Conservation (phyloP, 2,888 invertebrate species). For the Plagodis pulveraria region DNA sequence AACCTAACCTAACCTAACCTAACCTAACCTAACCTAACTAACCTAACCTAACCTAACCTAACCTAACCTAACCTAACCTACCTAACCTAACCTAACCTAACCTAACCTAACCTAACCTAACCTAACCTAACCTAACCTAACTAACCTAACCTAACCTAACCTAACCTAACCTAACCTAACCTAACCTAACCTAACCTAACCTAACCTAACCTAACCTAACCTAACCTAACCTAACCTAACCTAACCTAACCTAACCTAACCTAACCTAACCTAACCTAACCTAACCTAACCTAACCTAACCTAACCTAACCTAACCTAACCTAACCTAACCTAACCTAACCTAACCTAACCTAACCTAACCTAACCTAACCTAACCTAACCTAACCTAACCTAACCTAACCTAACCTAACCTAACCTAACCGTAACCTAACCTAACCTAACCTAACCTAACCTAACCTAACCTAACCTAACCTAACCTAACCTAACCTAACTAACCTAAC, state of each 20-base stretch:
- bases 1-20: constrained; percentile 20
- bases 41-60: constrained; percentile 20
- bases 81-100: constrained; percentile 20
- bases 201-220: constrained; percentile 20
- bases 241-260: constrained; percentile 20
- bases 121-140: constrained; percentile 20
- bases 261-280: constrained; percentile 19
- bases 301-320: constrained; percentile 20
- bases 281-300: constrained; percentile 20
- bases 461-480: constrained; percentile 20
- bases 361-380: constrained; percentile 20
- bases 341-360: constrained; percentile 20
- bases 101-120: constrained; percentile 20
- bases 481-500: constrained; percentile 14
- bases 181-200: constrained; percentile 19
- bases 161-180: constrained; percentile 20
- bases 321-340: too few relatives aligned
- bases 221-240: constrained; percentile 20
- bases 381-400: constrained; percentile 14
- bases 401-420: constrained; percentile 20
- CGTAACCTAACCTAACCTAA: constrained; percentile 17
- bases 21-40: constrained; percentile 20
- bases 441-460: constrained; percentile 15
- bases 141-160: constrained; percentile 20
- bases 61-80: constrained; percentile 15